phyloP scores from a whole-genome alignment of 2,113 vertebrate genomes.

The Hippocampus mohnikei region DNA sequence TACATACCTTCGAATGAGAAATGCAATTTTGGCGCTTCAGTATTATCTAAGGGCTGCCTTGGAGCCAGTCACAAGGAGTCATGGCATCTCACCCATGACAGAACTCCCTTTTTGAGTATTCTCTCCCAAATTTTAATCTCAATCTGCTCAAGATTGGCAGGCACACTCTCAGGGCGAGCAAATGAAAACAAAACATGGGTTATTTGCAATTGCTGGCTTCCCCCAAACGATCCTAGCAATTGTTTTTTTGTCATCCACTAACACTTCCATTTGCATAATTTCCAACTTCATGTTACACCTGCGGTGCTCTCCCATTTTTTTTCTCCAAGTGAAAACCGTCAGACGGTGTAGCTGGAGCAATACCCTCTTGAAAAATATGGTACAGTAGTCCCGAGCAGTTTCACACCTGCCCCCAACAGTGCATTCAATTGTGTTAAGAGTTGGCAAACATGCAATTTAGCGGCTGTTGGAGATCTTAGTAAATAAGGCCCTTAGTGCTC shows the following conservation, averaged over 20 bases:
- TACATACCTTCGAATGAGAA: not conserved
- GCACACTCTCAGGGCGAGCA: not conserved
- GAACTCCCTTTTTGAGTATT: not conserved
- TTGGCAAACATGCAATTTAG: too few relatives aligned
- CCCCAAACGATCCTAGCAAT: not conserved
- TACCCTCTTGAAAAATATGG: not conserved
- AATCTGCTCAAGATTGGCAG: not conserved
- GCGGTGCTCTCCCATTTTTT: not conserved
- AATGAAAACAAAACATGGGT: not conserved
- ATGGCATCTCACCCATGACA: not conserved
- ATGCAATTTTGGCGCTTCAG: not conserved
- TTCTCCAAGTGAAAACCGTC: not conserved
- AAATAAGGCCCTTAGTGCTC: constrained; percentile 23
- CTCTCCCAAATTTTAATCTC: too few relatives aligned
- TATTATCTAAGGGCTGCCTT: not conserved
- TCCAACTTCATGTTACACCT: not conserved
- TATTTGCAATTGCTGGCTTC: not conserved
- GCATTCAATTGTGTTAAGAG: too few relatives aligned
- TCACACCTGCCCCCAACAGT: not conserved
- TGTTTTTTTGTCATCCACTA: not conserved
- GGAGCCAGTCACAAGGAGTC: not conserved
- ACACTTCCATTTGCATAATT: not conserved
- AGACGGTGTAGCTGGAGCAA: not conserved
- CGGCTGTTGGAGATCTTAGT: not conserved
- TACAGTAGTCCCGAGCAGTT: too few relatives aligned